These are phyloP conservation scores for Acrocyrtus sp. DNA, from an alignment of 2,888 invertebrate species.

Conservation along the genomic window DNA sequence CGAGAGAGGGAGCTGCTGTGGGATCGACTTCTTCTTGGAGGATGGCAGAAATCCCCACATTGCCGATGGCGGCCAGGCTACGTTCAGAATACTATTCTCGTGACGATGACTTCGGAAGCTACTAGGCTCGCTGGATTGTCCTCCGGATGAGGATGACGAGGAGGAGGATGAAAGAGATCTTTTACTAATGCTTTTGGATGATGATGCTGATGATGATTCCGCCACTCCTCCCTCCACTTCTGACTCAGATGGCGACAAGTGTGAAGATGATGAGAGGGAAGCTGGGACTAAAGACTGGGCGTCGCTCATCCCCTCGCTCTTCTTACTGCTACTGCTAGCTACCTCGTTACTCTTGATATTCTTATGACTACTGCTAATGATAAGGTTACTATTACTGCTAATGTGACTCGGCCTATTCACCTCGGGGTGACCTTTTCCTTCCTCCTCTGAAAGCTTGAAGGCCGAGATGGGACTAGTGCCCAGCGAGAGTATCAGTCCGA, in stretches of 20 bases:
- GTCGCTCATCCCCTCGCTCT: neutral
- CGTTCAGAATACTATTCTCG: constrained; percentile 54
- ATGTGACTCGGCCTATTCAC: neutral
- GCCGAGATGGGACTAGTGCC: constrained; percentile 44
- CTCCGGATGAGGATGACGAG: constrained; percentile 6
- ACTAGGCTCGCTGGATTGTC: constrained; percentile 28
- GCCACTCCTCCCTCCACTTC: too few species aligned
- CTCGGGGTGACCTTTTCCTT: constrained; percentile 18
- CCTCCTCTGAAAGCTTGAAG: constrained; percentile 46
- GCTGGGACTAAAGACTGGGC: constrained; percentile 7
- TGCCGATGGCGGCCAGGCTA: constrained; percentile 44
- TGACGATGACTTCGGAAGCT: constrained; percentile 48
- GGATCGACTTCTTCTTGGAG: constrained; percentile 33
- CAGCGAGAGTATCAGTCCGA: constrained; percentile 44
- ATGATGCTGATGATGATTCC: neutral
- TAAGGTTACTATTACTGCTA: constrained; percentile 2
- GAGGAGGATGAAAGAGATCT: constrained; percentile 47
- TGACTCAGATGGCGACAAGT: constrained; percentile 7
- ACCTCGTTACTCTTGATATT: constrained; percentile 13
- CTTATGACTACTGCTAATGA: constrained; percentile 11
- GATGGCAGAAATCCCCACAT: constrained; percentile 58
- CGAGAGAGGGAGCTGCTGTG: neutral
- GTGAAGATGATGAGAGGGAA: constrained; percentile 24
- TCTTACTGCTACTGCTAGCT: constrained; percentile 17
- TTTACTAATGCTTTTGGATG: constrained; percentile 36